phyloP scores from a whole-genome alignment of 2,888 invertebrate species.

The Chymomyza caudatula region DNA sequence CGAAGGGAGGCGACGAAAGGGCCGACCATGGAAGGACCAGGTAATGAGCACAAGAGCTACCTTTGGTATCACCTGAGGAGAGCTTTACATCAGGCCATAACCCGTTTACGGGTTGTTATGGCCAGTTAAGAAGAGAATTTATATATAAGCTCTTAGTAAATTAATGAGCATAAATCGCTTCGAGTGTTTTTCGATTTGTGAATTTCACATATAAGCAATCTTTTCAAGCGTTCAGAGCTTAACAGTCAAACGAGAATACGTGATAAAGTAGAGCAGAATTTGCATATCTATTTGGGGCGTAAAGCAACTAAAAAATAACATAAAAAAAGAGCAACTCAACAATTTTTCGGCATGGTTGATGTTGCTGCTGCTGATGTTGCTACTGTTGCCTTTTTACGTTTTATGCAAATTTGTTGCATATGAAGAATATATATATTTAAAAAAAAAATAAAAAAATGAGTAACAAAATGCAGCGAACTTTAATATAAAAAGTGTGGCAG shows the following conservation, averaged over 20 bases:
- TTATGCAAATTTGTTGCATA: constrained; percentile 68
- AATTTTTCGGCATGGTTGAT: constrained; percentile 52
- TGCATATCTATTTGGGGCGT: constrained; percentile 56
- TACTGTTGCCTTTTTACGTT: constrained; percentile 41
- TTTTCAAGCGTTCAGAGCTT: not conserved
- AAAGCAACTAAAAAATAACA: constrained; percentile 41
- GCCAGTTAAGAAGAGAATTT: no score
- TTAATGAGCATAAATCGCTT: not conserved
- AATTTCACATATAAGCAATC: not conserved
- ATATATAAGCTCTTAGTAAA: not conserved
- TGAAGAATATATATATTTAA: constrained; percentile 59
- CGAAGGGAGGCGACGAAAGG: no score
- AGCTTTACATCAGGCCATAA: no score
- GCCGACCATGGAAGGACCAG: no score
- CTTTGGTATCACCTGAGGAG: no score
- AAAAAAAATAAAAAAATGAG: constrained; percentile 5
- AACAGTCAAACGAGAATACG: constrained; percentile 35
- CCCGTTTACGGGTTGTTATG: no score
- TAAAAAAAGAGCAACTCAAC: constrained; percentile 51
- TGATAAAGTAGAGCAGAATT: constrained; percentile 36
- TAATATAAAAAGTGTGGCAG: constrained; percentile 59
- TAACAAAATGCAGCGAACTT: constrained; percentile 54
- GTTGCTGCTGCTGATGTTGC: constrained; percentile 30
- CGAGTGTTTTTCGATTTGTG: not conserved
- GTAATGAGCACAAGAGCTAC: no score